Evolutionary conservation across 2,797 vertebrate genomes (phyloP).

Genomic region (Staurois parvus): DNA sequence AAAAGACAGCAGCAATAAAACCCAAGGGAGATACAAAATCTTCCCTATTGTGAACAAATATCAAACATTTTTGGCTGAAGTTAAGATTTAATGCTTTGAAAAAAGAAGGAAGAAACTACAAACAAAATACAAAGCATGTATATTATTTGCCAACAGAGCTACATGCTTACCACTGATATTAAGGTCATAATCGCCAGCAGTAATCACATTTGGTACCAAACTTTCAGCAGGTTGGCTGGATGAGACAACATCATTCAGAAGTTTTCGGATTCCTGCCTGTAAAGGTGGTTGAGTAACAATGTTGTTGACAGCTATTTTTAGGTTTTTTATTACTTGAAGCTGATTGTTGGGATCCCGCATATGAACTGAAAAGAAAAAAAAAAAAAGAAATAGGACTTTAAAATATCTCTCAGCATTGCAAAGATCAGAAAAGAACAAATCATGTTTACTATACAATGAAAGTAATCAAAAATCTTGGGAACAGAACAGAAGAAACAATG

Average conservation of each 20-base stretch:
- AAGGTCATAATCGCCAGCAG: slow-evolving; percentile 93
- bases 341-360: slow-evolving; percentile 97
- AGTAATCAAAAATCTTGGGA: not conserved
- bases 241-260: slow-evolving; percentile 89
- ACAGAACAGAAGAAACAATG: not conserved
- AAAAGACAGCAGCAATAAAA: too few relatives aligned
- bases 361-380: slow-evolving; percentile 81
- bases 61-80: too few relatives aligned
- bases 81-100: too few relatives aligned
- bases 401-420: not conserved
- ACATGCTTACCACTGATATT: slow-evolving; percentile 90
- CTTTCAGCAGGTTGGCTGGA: slow-evolving; percentile 91
- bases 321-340: slow-evolving; percentile 91
- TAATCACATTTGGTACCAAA: slow-evolving; percentile 85
- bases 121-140: not conserved
- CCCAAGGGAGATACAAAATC: too few relatives aligned
- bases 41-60: too few relatives aligned
- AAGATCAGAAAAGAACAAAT: not conserved
- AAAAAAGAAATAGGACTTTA: not conserved
- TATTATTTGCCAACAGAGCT: not conserved
- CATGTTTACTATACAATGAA: not conserved
- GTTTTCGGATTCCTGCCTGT: slow-evolving; percentile 75
- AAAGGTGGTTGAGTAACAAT: slow-evolving; percentile 82
- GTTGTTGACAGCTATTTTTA: slow-evolving; percentile 92
- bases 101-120: too few relatives aligned